Conservation (phyloP, 2,888 invertebrate species). For the Leptinotarsa peninsularis region DNA sequence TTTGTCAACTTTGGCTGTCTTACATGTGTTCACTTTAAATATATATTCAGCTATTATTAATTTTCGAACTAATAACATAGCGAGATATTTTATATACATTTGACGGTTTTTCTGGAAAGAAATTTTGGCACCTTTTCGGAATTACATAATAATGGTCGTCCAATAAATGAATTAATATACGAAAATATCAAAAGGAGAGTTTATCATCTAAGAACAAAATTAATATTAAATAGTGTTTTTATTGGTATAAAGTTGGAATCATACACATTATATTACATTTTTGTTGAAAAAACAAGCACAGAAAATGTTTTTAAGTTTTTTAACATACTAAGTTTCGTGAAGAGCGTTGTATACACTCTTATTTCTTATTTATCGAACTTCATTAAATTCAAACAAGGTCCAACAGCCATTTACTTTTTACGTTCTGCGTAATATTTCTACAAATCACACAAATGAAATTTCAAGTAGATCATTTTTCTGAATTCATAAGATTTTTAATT, state of each 20-base stretch:
- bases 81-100: slow-evolving; percentile 23
- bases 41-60: slow-evolving; percentile 31
- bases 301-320: no score
- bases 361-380: background rate
- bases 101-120: slow-evolving; percentile 19
- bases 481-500: no score
- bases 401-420: no score
- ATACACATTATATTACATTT: no score
- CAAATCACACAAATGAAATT: background rate
- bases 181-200: no score
- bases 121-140: slow-evolving; percentile 30
- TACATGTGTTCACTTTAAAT: slow-evolving; percentile 31
- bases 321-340: background rate
- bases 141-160: slow-evolving; percentile 27
- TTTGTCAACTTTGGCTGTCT: slow-evolving; percentile 25
- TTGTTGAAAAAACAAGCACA: no score
- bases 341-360: background rate
- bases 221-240: no score
- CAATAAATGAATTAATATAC: slow-evolving; percentile 20
- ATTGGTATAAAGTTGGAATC: no score
- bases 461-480: no score
- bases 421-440: background rate
- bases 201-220: no score
- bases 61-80: slow-evolving; percentile 27
- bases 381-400: background rate